These are phyloP conservation scores for Solea solea DNA, from an alignment of 2,113 vertebrate genomes.

Conservation along the genomic window DNA sequence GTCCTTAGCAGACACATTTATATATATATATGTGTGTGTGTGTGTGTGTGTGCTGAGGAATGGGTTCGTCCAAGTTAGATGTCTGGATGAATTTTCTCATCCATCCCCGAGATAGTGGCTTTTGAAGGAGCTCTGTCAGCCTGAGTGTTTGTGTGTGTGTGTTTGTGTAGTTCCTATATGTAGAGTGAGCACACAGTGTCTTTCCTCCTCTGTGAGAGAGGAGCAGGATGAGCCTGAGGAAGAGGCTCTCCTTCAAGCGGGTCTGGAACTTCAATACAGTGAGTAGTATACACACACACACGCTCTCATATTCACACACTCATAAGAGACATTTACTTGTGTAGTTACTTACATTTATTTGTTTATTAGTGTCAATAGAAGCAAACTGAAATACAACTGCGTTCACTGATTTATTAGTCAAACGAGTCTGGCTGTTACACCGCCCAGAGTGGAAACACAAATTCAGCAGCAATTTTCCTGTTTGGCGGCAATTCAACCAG, in stretches of 20 bases:
- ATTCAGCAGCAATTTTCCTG: neutral
- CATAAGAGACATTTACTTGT: neutral
- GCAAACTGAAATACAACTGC: neutral
- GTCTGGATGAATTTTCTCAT: slow-evolving; percentile 34
- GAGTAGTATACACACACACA: slow-evolving; percentile 57
- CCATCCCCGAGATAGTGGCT: slow-evolving; percentile 24
- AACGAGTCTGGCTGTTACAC: neutral
- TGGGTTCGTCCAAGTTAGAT: slow-evolving; percentile 31
- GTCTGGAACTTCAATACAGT: slow-evolving; percentile 82
- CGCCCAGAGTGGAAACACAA: slow-evolving; percentile 15
- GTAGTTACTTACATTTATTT: neutral
- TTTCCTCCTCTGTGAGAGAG: slow-evolving; percentile 66
- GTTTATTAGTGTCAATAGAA: neutral
- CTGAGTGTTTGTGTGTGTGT: slow-evolving; percentile 22
- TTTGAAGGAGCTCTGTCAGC: slow-evolving; percentile 24
- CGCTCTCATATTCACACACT: neutral
- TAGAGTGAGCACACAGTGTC: slow-evolving; percentile 51
- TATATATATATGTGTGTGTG: too few species aligned
- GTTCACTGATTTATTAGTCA: slow-evolving; percentile 6
- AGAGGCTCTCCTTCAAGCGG: slow-evolving; percentile 85
- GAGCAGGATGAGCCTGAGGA: slow-evolving; percentile 83
- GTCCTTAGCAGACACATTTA: too few species aligned
- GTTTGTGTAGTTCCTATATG: slow-evolving; percentile 57
- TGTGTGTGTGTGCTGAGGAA: slow-evolving; percentile 21
- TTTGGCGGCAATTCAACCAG: neutral